Base-by-base conservation (phyloP, 1,140 invertebrate species). In the Palaemon carinicauda region DNA sequence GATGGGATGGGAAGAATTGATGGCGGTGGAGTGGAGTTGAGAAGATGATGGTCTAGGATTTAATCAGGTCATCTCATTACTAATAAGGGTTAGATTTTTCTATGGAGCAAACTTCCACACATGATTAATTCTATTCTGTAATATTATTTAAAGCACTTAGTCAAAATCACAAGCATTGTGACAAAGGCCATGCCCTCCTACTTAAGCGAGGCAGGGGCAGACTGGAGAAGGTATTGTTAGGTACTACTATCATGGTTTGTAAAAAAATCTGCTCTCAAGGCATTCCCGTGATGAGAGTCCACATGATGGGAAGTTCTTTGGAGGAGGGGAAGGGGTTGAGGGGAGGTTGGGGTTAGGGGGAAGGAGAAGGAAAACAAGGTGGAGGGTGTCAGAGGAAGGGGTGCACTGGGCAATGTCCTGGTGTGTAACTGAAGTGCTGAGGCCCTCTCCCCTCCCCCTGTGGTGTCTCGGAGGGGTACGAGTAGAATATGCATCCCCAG, bases 111-210 rank as follows among this genome's bases (percentile, higher is more conserved):
- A 86, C 84, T 80, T 86, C 84, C 84, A 86, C 84, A 86, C 84
- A 86, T 86, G 84, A 86, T 86, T 86, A 86, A 86, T 80, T 80
- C 84, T 86, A 86, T 86, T 86, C 84, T 86, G 84, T 86, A 86
- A 86, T 86, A 86, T 86, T 86, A 86, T 86, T 86, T 86, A 86
- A 86, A 86, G 84, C 84, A 86, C 84, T 86, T 86, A 86, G 84
- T 86, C 84, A 86, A 86, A 86, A 86, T 86, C 84, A 86, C 84
- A 86, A 86, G 84, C 84, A 86, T 80, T 83, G 82, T 83, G 82
- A 83, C 74, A 53, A 51, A 21, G 73, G 73, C 73, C 82, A 41
- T 31, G 41, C 73, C 82, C 75, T 71, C 31, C 78, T 80, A 21
- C 78, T 80, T 56, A 60, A 83, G 82, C 71, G 60, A 80, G 84